Evolutionary conservation across 2,888 invertebrate species (phyloP), one percentile per base, ranked within the genome.

Genomic region (Noctua janthe): DNA sequence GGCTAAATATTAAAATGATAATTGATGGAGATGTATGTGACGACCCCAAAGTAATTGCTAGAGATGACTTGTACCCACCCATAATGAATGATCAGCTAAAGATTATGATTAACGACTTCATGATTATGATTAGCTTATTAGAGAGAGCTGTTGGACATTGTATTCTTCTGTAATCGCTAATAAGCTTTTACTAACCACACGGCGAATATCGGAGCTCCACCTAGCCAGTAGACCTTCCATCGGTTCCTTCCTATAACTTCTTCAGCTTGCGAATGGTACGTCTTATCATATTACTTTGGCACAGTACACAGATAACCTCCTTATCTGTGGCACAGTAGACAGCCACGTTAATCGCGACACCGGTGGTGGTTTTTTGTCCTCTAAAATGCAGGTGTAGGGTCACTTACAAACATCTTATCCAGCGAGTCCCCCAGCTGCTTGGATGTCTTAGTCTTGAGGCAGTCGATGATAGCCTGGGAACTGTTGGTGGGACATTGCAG

Each of bases 401-500:
- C 8, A 92, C 95, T 95, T 88, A 97, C 97, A 91, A 94, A 96
- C 89, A 97, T 96, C 59, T 93, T 92, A 10, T 90, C 86, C 23
- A 96, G 35, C 1, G 97, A 96, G 85, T 97, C 94, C 0, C 97
- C 97, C 0, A 97, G 86, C 85, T 97, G 96, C 82, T 96, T 94
- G 81, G 96, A 96, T 1, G 96, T 91, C 86, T 94, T 95, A 1
- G 96, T 97, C 88, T 97, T 97, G 62, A 98, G 93, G 84, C 98
- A 98, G 75, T 97, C 95, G 35, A 98, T 87, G 90, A 98, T 98
- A 56, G 96, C 97, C 20, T 92, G 90, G 1, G 97, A 96, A 66
- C 96, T 95, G 70, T 97, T 94, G 6, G 97, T 97, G 29, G 97
- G 97, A 91, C 98, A 98, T 80, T 95, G 94, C 0, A 98, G 91